These are phyloP conservation scores for Pammene fasciana DNA, from an alignment of 2,888 invertebrate species.

Conservation along the genomic window DNA sequence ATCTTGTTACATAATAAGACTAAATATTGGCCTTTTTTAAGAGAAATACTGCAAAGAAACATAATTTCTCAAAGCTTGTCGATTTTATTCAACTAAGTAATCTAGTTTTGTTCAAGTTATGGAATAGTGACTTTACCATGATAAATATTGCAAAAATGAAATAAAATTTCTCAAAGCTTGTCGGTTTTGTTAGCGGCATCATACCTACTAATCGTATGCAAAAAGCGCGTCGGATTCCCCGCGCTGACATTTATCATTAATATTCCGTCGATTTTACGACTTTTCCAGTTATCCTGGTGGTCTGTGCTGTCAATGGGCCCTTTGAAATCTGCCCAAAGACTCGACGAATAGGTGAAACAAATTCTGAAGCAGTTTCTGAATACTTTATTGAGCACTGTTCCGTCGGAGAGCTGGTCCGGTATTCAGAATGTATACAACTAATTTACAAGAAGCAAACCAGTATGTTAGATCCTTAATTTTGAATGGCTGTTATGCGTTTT, in stretches of 20 bases:
- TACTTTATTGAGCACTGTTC: constrained; percentile 63
- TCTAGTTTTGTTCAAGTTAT: too few relatives aligned
- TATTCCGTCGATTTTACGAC: constrained; percentile 55
- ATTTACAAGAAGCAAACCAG: not conserved
- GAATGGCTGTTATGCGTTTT: not conserved
- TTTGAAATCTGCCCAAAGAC: constrained; percentile 56
- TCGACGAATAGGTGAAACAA: constrained; percentile 69
- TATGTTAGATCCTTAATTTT: not conserved
- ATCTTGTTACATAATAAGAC: too few relatives aligned
- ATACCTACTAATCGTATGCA: constrained; percentile 52
- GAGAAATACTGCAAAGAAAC: too few relatives aligned
- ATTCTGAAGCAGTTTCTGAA: constrained; percentile 62
- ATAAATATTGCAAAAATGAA: too few relatives aligned
- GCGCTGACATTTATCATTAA: constrained; percentile 46
- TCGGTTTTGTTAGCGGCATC: constrained; percentile 13
- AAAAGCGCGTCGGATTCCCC: constrained; percentile 31
- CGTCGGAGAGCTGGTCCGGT: constrained; percentile 43
- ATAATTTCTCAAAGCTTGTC: too few relatives aligned
- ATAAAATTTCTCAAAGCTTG: not conserved
- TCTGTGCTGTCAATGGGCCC: constrained; percentile 54
- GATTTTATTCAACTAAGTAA: too few relatives aligned
- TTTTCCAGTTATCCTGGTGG: constrained; percentile 56
- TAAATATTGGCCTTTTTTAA: too few relatives aligned
- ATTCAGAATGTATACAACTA: not conserved
- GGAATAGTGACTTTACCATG: too few relatives aligned